Evolutionary conservation across 2,888 invertebrate species (phyloP).

Genomic region (Dasysyrphus tricinctus): DNA sequence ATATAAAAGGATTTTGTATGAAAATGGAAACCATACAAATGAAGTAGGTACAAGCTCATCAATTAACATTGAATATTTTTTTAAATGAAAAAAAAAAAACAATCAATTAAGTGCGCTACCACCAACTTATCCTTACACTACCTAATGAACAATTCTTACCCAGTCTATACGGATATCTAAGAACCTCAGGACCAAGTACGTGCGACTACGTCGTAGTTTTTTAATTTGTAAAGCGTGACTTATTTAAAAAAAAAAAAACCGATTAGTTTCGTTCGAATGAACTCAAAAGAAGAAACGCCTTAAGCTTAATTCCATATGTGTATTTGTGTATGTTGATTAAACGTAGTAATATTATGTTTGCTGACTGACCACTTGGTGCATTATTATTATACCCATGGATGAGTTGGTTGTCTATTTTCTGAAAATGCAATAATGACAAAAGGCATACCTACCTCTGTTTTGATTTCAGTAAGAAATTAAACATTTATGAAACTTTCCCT

Average conservation of each 20-base stretch:
- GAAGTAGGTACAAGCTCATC: no score
- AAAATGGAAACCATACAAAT: no score
- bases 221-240: conserved; percentile 3
- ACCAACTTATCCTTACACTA: no score
- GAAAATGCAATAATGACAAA: neutral
- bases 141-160: no score
- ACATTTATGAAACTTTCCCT: neutral
- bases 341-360: neutral
- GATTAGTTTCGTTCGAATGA: conserved; percentile 16
- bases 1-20: no score
- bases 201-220: neutral
- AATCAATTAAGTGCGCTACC: no score
- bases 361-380: neutral
- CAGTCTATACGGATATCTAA: no score
- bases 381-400: neutral
- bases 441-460: no score
- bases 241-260: neutral
- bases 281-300: conserved; percentile 5
- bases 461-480: neutral
- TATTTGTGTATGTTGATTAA: neutral
- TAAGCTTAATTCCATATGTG: neutral
- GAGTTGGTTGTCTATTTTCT: neutral
- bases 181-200: no score
- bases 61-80: no score
- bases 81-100: no score